Evolutionary conservation across 2,797 vertebrate genomes (phyloP).

Genomic region (Melanotaenia boesemani): DNA sequence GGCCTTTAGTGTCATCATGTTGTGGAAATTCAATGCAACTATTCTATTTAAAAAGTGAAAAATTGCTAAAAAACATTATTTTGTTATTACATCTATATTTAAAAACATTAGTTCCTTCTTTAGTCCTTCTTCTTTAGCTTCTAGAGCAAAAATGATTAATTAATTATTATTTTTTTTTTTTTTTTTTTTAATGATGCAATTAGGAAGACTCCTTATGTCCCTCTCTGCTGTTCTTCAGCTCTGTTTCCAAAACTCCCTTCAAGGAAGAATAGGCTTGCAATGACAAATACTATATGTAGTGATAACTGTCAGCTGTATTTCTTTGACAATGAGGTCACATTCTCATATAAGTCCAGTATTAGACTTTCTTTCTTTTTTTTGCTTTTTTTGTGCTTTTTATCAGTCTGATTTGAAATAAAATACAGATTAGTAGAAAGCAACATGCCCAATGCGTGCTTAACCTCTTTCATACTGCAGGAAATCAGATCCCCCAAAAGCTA

Average conservation of each 20-base stretch:
- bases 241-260: not conserved
- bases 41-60: no score
- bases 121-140: no score
- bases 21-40: no score
- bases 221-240: not conserved
- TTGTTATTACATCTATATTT: no score
- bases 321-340: not conserved
- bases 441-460: not conserved
- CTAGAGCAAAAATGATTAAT: no score
- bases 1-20: no score
- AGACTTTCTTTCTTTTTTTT: not conserved
- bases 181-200: no score
- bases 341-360: not conserved
- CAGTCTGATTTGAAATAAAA: not conserved
- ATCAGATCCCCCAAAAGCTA: not conserved
- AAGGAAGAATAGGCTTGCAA: not conserved
- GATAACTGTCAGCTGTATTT: not conserved
- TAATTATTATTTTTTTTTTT: no score
- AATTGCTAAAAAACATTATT: no score
- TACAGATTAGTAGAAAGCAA: not conserved
- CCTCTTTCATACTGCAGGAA: not conserved
- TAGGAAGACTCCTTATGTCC: not conserved
- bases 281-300: not conserved
- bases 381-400: not conserved
- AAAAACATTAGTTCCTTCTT: no score